These are phyloP conservation scores for Muscicapa comitata DNA, from an alignment of 2,797 vertebrate species.

Conservation along the genomic window DNA sequence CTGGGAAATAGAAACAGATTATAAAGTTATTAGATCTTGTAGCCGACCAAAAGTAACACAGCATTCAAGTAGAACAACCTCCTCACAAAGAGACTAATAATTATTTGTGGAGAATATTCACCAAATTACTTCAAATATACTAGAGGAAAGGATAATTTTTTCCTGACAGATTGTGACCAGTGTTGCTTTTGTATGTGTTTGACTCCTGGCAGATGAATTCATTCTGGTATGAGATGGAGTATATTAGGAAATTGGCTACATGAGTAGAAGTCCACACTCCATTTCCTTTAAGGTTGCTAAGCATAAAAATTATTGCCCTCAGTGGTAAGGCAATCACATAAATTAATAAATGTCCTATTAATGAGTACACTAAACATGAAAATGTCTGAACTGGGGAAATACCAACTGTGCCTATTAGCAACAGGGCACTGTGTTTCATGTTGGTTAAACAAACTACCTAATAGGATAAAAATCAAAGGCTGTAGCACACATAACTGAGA, in stretches of 20 bases:
- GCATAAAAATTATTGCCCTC: constrained; percentile 28
- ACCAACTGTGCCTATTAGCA: background rate
- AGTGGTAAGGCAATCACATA: constrained; percentile 22
- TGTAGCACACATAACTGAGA: background rate
- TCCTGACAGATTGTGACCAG: background rate
- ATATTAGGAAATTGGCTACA: constrained; percentile 10
- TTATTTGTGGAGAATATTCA: background rate
- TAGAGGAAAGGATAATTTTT: background rate
- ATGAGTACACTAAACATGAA: constrained; percentile 37
- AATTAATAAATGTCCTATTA: constrained; percentile 47
- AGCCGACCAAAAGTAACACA: background rate
- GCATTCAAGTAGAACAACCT: background rate
- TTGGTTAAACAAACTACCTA: background rate
- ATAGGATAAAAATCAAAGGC: background rate
- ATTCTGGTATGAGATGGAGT: background rate
- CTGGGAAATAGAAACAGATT: background rate
- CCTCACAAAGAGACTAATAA: background rate
- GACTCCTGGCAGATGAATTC: background rate
- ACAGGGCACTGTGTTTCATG: background rate
- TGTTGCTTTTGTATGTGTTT: background rate
- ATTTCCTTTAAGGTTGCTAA: constrained; percentile 46
- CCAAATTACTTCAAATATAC: background rate
- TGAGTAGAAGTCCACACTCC: background rate
- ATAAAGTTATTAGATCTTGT: background rate
- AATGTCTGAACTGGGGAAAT: constrained; percentile 8